These are phyloP conservation scores for Xiphophorus couchianus DNA, from an alignment of 2,113 vertebrate species.

Conservation along the genomic window DNA sequence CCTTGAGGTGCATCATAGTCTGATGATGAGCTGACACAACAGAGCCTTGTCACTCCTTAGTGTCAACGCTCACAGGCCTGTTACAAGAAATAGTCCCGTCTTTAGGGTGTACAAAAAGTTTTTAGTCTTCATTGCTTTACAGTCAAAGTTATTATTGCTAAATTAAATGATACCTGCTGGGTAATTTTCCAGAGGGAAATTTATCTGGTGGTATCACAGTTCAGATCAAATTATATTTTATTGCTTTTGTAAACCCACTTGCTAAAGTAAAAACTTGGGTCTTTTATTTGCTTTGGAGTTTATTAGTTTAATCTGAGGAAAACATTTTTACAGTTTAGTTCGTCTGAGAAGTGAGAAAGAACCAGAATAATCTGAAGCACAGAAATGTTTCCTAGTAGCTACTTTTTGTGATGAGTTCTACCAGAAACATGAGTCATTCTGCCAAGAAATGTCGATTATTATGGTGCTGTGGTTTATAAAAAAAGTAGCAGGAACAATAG, in stretches of 20 bases:
- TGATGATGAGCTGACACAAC: background rate
- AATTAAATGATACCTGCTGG: background rate
- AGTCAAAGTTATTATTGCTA: background rate
- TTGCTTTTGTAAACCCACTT: background rate
- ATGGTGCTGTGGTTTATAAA: background rate
- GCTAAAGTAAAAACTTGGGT: background rate
- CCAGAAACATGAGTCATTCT: background rate
- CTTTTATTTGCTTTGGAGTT: background rate
- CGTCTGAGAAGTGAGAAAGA: background rate
- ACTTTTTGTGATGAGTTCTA: background rate
- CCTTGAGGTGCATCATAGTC: background rate
- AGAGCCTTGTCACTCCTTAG: background rate
- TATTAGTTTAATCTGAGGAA: background rate
- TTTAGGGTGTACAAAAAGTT: background rate
- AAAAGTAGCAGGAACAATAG: too few relatives aligned
- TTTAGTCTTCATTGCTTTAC: background rate
- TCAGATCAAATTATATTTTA: background rate
- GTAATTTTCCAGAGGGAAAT: background rate
- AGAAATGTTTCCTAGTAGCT: background rate
- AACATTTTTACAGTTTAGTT: background rate
- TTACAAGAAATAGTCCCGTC: background rate
- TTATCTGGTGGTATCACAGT: background rate
- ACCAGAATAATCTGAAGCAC: background rate
- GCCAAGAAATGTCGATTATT: background rate
- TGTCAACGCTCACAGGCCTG: background rate